These are phyloP conservation scores for Hydrozoanthus tunicans DNA, from an alignment of 64 coral and sea anemone species.

Conservation along the genomic window DNA sequence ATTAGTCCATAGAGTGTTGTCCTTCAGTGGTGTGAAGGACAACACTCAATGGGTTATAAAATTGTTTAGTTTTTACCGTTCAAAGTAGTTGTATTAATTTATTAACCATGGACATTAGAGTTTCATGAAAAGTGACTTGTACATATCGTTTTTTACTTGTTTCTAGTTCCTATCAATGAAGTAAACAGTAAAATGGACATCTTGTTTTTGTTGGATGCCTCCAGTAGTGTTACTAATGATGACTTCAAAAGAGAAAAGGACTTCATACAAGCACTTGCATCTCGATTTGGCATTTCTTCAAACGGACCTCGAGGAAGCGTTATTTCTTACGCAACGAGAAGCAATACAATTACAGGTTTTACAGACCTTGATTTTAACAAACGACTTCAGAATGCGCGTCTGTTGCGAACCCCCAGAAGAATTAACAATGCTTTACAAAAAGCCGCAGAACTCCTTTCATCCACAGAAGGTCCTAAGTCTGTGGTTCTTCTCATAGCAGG, in stretches of 20 bases:
- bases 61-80: too few species aligned
- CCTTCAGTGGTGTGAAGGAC: too few species aligned
- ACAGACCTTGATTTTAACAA: slow-evolving; percentile 34
- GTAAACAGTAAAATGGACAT: slow-evolving; percentile 55
- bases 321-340: slow-evolving; percentile 61
- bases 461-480: slow-evolving; percentile 9
- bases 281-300: slow-evolving; percentile 51
- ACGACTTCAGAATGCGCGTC: slow-evolving; percentile 38
- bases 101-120: too few species aligned
- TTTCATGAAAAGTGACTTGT: too few species aligned
- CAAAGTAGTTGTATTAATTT: too few species aligned
- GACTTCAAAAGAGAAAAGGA: slow-evolving; percentile 76
- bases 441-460: slow-evolving; percentile 40
- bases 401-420: slow-evolving; percentile 58
- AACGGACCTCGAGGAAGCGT: slow-evolving; percentile 50
- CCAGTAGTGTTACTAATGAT: slow-evolving; percentile 53
- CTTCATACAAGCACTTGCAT: slow-evolving; percentile 76
- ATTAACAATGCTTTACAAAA: slow-evolving; percentile 63
- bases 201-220: slow-evolving; percentile 71
- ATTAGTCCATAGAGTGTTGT: too few species aligned
- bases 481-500: slow-evolving; percentile 75
- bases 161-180: slow-evolving; percentile 24
- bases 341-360: slow-evolving; percentile 31
- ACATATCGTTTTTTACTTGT: background rate
- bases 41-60: too few species aligned